Percentiles rank a stretch among this genome's conserved stretches.
Evolutionary conservation across 2,888 invertebrate species (phyloP).

Genomic region (Conops quadrifasciatus): DNA sequence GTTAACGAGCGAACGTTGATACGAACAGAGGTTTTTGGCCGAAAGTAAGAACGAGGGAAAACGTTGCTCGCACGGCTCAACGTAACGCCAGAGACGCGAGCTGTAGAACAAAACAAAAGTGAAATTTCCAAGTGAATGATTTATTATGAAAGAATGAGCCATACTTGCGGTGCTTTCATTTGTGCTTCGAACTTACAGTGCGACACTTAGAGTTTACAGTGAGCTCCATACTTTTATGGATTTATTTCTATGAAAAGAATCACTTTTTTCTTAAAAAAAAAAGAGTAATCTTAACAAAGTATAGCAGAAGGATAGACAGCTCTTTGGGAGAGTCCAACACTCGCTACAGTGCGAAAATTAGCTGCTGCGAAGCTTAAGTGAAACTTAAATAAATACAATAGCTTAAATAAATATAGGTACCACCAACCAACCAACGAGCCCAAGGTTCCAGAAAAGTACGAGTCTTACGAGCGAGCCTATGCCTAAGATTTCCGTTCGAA

Average conservation of each 20-base stretch:
- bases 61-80: not conserved
- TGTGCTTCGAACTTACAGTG: no score
- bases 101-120: conserved; percentile 50
- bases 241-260: no score
- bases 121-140: conserved; percentile 52
- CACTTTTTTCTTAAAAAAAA: conserved; percentile 16
- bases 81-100: conserved; percentile 19
- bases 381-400: not conserved
- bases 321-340: not conserved
- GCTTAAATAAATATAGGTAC: not conserved
- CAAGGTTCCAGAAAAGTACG: not conserved
- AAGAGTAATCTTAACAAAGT: not conserved
- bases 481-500: not conserved
- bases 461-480: no score
- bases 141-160: no score
- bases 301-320: not conserved
- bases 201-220: no score
- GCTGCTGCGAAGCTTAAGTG: not conserved
- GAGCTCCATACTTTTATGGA: no score
- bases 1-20: conserved; percentile 61
- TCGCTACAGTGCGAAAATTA: conserved; percentile 15
- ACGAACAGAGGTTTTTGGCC: conserved; percentile 57
- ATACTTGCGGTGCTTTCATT: no score
- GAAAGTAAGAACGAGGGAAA: conserved; percentile 37
- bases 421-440: not conserved